Evolutionary conservation across 2,888 invertebrate genomes (phyloP), one percentile per base, ranked within the genome.

Genomic region (Chymomyza amoena): DNA sequence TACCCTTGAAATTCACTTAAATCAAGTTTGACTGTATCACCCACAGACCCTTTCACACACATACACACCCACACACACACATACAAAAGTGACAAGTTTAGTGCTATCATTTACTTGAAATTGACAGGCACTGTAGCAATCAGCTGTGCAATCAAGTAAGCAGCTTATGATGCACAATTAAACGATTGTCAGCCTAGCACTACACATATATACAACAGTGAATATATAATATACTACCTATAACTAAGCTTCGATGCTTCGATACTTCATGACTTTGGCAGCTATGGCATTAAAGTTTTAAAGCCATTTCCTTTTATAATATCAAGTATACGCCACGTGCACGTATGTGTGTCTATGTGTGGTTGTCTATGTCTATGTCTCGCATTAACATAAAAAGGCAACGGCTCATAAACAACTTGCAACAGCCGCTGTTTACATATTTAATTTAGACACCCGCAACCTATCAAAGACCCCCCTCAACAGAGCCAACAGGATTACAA

Each of bases 371-470:
- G 51, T 16, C 15, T 75, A 78, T 73, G 85, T 61, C 73, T 50
- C 60, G 56, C 77, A 83, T 84, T 84, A 78, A 80, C 76, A 81
- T 81, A 75, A 57, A 45, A 73, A 64, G 64, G 68, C 76, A 62
- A 66, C 60, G 70, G 73, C 57, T 13, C 77, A 73, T 72, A 78
- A 74, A 70, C 76, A 73, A 61, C 60, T 66, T 75, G 73, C 77
- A 76, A 72, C 76, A 70, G 73, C 67, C 75, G 62, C 71, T 75
- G 72, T 77, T 79, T 84, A 79, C 86, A 84, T 84, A 80, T 86
- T 77, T 79, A 84, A 84, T 86, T 82, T 77, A 68, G 64, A 74
- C 69, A 75, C 63, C 72, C 78, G 65, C 86, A 84, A 80, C 83
- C 81, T 79, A n/a, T 63, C 67, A 45, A 25, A 28, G 15, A n/a